A percentile compares a stretch with the other conserved stretches of the same genome.
Conservation (phyloP, 1,140 invertebrate genomes). For the Drosophila setifemur region DNA sequence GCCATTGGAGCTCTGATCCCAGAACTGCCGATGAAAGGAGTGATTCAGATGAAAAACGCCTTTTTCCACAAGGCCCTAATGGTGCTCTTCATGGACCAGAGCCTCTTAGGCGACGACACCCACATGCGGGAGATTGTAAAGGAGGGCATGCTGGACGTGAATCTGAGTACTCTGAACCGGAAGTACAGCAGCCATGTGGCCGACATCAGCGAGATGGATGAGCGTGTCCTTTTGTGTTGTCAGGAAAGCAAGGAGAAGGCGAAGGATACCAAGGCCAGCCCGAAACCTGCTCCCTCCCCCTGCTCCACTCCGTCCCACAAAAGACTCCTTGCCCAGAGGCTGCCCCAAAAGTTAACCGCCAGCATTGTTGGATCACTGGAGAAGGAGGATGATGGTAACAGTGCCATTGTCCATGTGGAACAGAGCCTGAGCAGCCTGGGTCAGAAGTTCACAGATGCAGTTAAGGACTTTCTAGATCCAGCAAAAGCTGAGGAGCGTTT, state of each 20-base stretch:
- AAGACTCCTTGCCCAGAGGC: not conserved
- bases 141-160: slow-evolving; percentile 88
- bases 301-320: slow-evolving; percentile 1
- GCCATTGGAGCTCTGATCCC: slow-evolving; percentile 90
- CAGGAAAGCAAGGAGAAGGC: not conserved
- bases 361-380: slow-evolving; percentile 12
- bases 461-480: not conserved
- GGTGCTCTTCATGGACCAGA: slow-evolving; percentile 56
- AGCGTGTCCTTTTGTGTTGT: slow-evolving; percentile 90
- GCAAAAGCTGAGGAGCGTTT: slow-evolving; percentile 9
- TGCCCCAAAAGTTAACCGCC: slow-evolving; percentile 20
- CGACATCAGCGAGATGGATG: slow-evolving; percentile 97
- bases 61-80: slow-evolving; percentile 92
- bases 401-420: slow-evolving; percentile 4
- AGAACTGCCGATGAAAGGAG: slow-evolving; percentile 90
- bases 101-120: slow-evolving; percentile 82
- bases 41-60: slow-evolving; percentile 94
- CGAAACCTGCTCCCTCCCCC: not conserved
- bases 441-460: slow-evolving; percentile 2
- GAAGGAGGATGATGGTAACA: not conserved
- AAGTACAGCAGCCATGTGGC: slow-evolving; percentile 95
- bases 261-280: not conserved
- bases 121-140: slow-evolving; percentile 89
- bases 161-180: slow-evolving; percentile 92
- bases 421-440: slow-evolving; percentile 5